A percentile compares a stretch with the other conserved stretches of the same genome.
Conservation (phyloP, 2,113 vertebrate genomes). For the Oreocharis arfaki region DNA sequence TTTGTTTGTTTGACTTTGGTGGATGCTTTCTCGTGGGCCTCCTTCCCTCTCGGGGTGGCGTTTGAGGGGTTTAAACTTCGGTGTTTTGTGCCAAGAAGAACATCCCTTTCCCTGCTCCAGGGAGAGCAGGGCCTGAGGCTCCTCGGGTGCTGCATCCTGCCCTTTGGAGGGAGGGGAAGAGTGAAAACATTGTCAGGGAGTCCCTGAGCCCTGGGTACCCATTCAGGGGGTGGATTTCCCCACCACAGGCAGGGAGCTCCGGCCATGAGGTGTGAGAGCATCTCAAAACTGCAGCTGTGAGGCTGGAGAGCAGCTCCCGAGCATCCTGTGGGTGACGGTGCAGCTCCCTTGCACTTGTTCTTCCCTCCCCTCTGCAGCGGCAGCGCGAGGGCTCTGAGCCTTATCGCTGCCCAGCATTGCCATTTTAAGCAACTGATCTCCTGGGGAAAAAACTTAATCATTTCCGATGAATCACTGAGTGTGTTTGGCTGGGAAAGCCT, state of each 20-base stretch:
- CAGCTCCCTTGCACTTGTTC: not conserved
- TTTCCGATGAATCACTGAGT: slow-evolving; percentile 60
- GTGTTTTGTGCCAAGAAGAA: not conserved
- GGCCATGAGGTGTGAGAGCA: not conserved
- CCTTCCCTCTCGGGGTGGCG: not conserved
- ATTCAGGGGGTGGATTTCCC: fast-evolving
- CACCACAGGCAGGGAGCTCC: not conserved
- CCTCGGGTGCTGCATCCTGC: not conserved
- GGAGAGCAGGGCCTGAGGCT: not conserved
- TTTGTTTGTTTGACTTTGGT: not conserved
- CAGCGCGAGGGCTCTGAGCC: not conserved
- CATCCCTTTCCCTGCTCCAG: not conserved
- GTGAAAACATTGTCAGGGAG: fast-evolving
- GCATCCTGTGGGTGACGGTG: not conserved
- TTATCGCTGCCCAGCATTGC: slow-evolving; percentile 28
- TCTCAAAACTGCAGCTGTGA: not conserved
- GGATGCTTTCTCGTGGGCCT: not conserved
- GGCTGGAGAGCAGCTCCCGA: fast-evolving
- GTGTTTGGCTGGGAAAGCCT: not conserved
- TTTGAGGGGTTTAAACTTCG: fast-evolving
- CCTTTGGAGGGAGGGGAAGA: not conserved
- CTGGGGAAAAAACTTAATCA: slow-evolving; percentile 23
- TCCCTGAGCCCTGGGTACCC: not conserved
- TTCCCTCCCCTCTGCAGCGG: not conserved
- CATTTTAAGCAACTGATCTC: slow-evolving; percentile 57